Evolutionary conservation across 2,113 vertebrate species (phyloP), one percentile per base, ranked within the genome.

Genomic region (Lynx canadensis): DNA sequence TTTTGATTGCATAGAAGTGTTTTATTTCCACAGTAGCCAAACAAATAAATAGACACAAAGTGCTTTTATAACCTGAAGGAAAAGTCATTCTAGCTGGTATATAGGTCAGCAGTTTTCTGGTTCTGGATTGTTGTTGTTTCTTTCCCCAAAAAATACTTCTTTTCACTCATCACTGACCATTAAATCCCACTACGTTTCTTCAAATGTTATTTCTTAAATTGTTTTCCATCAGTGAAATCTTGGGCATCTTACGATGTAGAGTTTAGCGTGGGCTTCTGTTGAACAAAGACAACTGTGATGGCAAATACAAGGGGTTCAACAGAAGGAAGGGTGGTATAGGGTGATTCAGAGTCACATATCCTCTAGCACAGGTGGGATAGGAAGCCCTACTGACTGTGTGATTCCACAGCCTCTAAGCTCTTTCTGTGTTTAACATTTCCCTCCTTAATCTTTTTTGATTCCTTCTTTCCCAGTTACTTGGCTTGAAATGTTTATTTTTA

Each of bases 1-100:
- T 87, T 97, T 97, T 65, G 65, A 97, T 92, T 94, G 27, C 68
- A 79, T 80, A 65, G 38, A 29, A 97, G 11, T 80, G 14, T n/a
- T 87, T 63, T 94, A 96, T 96, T 97, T 96, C 60, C 91, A 85
- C 6, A 71, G 33, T 12, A 88, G 23, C 78, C 88, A 92, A 95
- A 94, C 45, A 65, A 95, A 96, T 94, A 96, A 60, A 86, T 76
- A 86, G 50, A 82, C 65, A 86, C 79, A 96, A 90, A 96, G 10
- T 50, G 13, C 69, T 98, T 98, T 97, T 78, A 95, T 60, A n/a
- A 97, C 96, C 76, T 90, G 85, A 98, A 97, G 80, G 38, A 76
- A 97, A 96, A 98, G 41, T 84, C 82, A 31, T 97, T 97, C 18
- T 23, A 84, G 11, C 21, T 69, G 13, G 12, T 65, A 97, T 96